These are phyloP conservation scores for Spea hammondii DNA, from an alignment of 2,797 vertebrate genomes.

Conservation along the genomic window DNA sequence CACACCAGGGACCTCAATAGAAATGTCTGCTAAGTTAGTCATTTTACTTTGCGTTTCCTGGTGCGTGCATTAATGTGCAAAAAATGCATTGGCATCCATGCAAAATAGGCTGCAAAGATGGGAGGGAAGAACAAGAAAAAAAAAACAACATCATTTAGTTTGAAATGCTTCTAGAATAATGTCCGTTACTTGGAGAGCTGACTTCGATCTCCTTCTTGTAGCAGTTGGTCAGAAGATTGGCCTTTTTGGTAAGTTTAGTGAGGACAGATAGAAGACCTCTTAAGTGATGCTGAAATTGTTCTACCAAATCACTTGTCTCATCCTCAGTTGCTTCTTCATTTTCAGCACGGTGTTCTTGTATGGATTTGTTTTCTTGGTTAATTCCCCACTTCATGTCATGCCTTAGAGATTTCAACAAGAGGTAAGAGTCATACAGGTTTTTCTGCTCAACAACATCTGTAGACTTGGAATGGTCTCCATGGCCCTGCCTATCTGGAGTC, in stretches of 20 bases:
- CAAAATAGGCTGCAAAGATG: neutral
- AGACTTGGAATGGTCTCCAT: slow-evolving; percentile 2
- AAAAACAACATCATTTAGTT: neutral
- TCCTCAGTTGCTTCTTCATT: slow-evolving; percentile 1
- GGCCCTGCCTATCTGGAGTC: slow-evolving; percentile 14
- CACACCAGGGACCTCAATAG: too few species aligned
- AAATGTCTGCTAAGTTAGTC: too few species aligned
- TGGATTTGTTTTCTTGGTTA: slow-evolving; percentile 1
- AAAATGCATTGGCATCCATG: neutral
- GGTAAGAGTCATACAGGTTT: slow-evolving; percentile 41
- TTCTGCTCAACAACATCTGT: slow-evolving; percentile 10
- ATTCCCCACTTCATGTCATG: slow-evolving; percentile 45
- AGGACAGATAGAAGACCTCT: slow-evolving; percentile 41
- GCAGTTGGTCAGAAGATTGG: slow-evolving; percentile 39
- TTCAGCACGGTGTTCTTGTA: neutral
- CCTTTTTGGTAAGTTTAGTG: slow-evolving; percentile 46
- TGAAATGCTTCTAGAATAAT: slow-evolving; percentile 21
- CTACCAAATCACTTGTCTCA: slow-evolving; percentile 35
- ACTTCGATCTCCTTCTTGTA: slow-evolving; percentile 41
- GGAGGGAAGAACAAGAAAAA: neutral
- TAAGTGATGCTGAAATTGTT: slow-evolving; percentile 44
- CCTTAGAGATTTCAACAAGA: slow-evolving; percentile 40
- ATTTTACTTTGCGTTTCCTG: too few species aligned
- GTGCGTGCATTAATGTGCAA: too few species aligned
- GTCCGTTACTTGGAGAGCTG: neutral